Evolutionary conservation across 1,140 invertebrate genomes (phyloP), one percentile per base, ranked within the genome.

Genomic region (Apis cerana): DNA sequence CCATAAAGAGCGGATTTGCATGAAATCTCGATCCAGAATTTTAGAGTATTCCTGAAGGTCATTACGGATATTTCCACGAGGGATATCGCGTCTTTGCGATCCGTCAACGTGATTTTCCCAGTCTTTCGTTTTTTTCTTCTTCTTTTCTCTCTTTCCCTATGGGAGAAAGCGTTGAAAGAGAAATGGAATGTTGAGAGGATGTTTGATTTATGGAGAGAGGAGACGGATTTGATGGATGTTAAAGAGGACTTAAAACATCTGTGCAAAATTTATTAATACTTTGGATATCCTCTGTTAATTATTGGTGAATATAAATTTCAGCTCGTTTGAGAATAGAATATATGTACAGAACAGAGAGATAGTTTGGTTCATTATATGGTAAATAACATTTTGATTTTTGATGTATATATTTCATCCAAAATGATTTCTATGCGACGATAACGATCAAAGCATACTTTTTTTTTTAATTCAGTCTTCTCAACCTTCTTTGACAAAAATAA

Each of bases 1-100:
- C 62, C 52, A 75, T 81, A 81, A 75, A 75, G 33, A 43, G 33
- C 58, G 69, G 54, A 81, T 81, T 81, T 81, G 72, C 71, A 81
- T 75, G 64, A 75, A 75, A 68, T 75, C 62, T 75, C 75, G 62
- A 48, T 58, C 7, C 54, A 56, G 48, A 79, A 62, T n/a, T 27
- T 23, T 23, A 67, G 33, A 33, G 52, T 54, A 65, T 59, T 21
- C 11, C 59, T 70, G 2, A 11, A 4, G 8, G 21, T n/a, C 8
- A 62, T 76, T 76, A n/a, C 43, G 75, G 65, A 65, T 76, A 64
- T 52, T 75, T 75, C 17, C 17, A 33, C 23, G 3, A 19, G n/a
- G 48, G 12, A 64, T 52, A 23, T 19, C n/a, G 43, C 19, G 43
- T 50, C 48, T 33, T 54, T 15, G 50, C 11, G 68, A 2, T 19